These are phyloP conservation scores for Eugnorisma glareosa DNA, from an alignment of 2,888 invertebrate genomes.

Conservation along the genomic window DNA sequence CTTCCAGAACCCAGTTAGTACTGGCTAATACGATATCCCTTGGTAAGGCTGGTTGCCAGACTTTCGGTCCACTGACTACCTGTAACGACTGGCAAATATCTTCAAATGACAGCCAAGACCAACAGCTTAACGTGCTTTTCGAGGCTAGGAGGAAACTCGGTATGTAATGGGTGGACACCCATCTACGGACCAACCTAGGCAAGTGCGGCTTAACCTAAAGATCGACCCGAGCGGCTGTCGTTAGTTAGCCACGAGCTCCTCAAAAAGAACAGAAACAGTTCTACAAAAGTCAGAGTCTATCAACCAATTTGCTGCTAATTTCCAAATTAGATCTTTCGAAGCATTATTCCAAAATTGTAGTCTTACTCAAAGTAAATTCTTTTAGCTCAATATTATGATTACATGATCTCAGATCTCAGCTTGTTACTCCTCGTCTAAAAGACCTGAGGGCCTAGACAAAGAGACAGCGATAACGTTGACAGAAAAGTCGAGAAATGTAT, in stretches of 20 bases:
- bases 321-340: conserved; percentile 14
- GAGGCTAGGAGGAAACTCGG: too few relatives aligned
- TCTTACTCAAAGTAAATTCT: conserved; percentile 29
- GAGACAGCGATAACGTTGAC: neutral
- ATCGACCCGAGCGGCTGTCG: fast-evolving
- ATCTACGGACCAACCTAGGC: neutral
- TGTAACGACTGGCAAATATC: too few relatives aligned
- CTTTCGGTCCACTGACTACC: too few relatives aligned
- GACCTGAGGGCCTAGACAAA: conserved; percentile 37
- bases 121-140: too few relatives aligned
- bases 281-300: conserved; percentile 46
- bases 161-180: too few relatives aligned
- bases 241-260: neutral
- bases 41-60: too few relatives aligned
- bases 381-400: conserved; percentile 48
- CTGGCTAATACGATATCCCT: too few relatives aligned
- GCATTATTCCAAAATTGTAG: conserved; percentile 12
- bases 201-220: neutral
- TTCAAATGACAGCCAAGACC: too few relatives aligned
- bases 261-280: too few relatives aligned
- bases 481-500: neutral
- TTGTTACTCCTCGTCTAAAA: conserved; percentile 61
- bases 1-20: too few relatives aligned
- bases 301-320: neutral
- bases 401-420: conserved; percentile 43